These are phyloP conservation scores for Lepidonotus clava DNA, from an alignment of 2,888 invertebrate species.

Conservation along the genomic window DNA sequence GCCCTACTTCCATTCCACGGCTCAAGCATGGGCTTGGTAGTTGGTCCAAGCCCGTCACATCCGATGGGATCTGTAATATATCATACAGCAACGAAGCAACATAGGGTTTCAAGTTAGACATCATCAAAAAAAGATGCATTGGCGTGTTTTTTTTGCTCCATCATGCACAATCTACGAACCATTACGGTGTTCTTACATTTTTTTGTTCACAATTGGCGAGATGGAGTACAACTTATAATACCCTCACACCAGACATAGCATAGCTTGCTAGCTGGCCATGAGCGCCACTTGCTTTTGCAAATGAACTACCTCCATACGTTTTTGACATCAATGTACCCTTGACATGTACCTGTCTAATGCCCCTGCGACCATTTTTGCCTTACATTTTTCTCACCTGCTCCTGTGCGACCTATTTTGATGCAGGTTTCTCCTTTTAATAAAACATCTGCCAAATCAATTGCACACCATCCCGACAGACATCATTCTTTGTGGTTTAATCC, in stretches of 20 bases:
- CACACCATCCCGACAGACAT: background rate
- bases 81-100: constrained; percentile 41
- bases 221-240: background rate
- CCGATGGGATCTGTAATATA: constrained; percentile 34
- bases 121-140: constrained; percentile 29
- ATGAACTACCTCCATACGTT: constrained; percentile 30
- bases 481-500: background rate
- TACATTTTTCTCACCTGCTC: constrained; percentile 24
- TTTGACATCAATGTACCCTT: constrained; percentile 7
- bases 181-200: background rate
- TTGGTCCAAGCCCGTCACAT: too few relatives aligned
- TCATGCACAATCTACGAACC: constrained; percentile 30
- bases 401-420: background rate
- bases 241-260: background rate
- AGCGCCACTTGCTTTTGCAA: background rate
- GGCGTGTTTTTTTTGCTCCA: background rate
- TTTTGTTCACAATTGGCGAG: background rate
- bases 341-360: constrained; percentile 1
- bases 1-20: too few relatives aligned
- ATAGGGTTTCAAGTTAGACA: constrained; percentile 44
- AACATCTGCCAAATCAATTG: constrained; percentile 17
- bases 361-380: background rate
- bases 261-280: constrained; percentile 34
- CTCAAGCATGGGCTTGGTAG: too few relatives aligned
- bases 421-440: background rate